phyloP scores from a whole-genome alignment of 1,140 invertebrate genomes.

The Cecropterus lyciades region DNA sequence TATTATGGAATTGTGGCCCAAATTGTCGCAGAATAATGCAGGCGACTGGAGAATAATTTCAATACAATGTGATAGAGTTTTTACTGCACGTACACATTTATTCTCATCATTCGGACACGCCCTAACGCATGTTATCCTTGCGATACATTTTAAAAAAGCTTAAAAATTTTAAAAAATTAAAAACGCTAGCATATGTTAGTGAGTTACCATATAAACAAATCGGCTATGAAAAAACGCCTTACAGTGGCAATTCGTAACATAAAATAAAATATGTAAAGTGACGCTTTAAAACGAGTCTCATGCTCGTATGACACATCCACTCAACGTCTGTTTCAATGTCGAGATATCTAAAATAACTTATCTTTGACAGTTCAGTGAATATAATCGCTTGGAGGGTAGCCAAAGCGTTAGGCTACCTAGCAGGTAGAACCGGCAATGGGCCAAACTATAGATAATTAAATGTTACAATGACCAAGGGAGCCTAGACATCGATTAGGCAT shows the following conservation, averaged over 20 bases:
- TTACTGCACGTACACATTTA: no score
- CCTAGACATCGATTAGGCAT: slow-evolving; percentile 67
- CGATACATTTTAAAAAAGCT: no score
- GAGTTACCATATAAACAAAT: not conserved
- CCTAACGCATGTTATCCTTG: no score
- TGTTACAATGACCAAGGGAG: slow-evolving; percentile 76
- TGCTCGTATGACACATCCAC: slow-evolving; percentile 51
- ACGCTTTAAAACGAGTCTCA: slow-evolving; percentile 28
- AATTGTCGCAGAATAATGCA: not conserved
- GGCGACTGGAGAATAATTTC: not conserved
- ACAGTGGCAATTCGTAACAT: not conserved
- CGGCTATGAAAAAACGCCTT: no score
- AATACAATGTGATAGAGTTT: no score
- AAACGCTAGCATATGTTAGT: no score
- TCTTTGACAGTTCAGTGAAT: slow-evolving; percentile 82
- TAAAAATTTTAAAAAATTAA: no score
- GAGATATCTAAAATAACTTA: slow-evolving; percentile 81
- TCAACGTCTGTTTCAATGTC: slow-evolving; percentile 72
- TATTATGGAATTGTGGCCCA: slow-evolving; percentile 5
- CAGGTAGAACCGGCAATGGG: slow-evolving; percentile 78
- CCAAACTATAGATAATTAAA: slow-evolving; percentile 82
- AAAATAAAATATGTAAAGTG: slow-evolving; percentile 4
- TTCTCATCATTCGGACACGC: no score
- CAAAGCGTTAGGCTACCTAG: slow-evolving; percentile 73
- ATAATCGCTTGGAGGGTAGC: slow-evolving; percentile 74